Evolutionary conservation across 1,140 invertebrate genomes (phyloP).

Genomic region (Apis cerana): DNA sequence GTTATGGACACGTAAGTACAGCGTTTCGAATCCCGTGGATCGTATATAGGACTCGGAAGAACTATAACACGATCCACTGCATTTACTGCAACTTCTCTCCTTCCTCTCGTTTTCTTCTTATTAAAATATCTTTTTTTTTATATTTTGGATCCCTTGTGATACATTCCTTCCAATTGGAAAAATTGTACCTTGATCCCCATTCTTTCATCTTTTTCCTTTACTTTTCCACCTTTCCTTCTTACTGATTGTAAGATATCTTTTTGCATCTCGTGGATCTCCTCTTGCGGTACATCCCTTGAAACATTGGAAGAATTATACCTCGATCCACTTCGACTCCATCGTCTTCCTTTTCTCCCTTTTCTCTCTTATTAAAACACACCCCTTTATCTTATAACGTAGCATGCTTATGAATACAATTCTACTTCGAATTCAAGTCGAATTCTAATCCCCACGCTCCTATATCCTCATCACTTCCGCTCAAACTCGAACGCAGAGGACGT

Average conservation of each 20-base stretch:
- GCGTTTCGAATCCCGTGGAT: neutral
- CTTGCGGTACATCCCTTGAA: neutral
- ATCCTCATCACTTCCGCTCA: neutral
- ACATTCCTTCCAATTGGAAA: neutral
- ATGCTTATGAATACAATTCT: neutral
- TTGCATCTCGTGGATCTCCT: neutral
- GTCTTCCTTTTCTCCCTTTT: neutral
- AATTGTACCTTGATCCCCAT: neutral
- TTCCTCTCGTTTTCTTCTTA: too few species aligned
- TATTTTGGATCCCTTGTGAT: neutral
- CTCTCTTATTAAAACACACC: neutral
- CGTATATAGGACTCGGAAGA: neutral
- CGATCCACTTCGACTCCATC: neutral
- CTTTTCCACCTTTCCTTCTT: too few species aligned
- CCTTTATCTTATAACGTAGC: constrained; percentile 4
- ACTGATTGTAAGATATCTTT: too few species aligned
- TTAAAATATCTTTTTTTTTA: too few species aligned
- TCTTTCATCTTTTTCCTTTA: neutral
- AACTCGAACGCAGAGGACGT: neutral
- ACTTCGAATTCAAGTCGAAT: neutral
- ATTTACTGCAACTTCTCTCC: too few species aligned
- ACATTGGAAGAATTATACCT: neutral
- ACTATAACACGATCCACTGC: too few species aligned
- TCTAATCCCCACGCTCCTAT: neutral
- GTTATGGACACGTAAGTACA: constrained; percentile 44